phyloP scores from a whole-genome alignment of 2,113 vertebrate species.

The Mobula hypostoma region DNA sequence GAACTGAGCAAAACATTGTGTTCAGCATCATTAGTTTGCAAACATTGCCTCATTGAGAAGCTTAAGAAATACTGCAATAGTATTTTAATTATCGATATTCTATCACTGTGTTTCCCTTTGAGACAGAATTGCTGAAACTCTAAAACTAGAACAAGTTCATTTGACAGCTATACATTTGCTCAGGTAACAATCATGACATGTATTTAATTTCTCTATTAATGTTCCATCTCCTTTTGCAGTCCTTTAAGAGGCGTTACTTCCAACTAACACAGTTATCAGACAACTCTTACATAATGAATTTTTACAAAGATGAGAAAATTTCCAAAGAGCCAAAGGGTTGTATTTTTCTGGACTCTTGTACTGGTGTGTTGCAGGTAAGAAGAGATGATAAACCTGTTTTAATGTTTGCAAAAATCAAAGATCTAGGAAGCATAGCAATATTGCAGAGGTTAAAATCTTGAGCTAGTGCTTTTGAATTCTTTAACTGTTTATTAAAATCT shows the following conservation, averaged over 20 bases:
- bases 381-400: not conserved
- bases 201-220: not conserved
- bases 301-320: constrained; percentile 99
- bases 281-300: constrained; percentile 98
- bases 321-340: constrained; percentile 97
- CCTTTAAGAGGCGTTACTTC: constrained; percentile 95
- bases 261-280: constrained; percentile 93
- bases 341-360: constrained; percentile 97
- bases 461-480: not conserved
- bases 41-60: constrained; percentile 14
- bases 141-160: not conserved
- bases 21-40: constrained; percentile 16
- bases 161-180: not conserved
- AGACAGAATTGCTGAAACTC: not conserved
- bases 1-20: constrained; percentile 4
- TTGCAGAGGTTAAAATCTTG: not conserved
- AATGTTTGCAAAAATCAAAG: not conserved
- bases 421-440: not conserved
- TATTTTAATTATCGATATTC: not conserved
- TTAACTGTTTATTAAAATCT: not conserved
- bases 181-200: not conserved
- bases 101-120: not conserved
- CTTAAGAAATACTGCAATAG: not conserved
- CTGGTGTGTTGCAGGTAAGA: constrained; percentile 88
- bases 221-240: constrained; percentile 57